Base-by-base conservation (phyloP, 2,797 vertebrate genomes). In the Phrynocephalus guinanensis region DNA sequence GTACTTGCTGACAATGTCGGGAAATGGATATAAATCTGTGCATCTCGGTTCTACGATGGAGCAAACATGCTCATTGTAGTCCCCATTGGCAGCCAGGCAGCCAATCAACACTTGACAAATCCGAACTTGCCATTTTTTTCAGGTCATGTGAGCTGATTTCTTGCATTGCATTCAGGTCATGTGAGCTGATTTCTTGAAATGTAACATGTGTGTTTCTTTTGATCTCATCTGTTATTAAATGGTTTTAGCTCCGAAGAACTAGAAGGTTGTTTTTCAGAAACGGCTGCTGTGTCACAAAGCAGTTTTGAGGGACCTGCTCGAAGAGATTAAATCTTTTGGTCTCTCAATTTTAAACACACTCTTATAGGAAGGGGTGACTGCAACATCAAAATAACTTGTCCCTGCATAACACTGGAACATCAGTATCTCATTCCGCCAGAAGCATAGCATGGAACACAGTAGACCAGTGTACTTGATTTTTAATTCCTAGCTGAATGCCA, bases 61-160 rank as follows among this genome's bases (percentile, higher is more conserved):
- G 38, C n/a, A 92, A 90, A 87, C 83, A 83, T 90, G 52, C 30
- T 94, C 87, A 87, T 94, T 94, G 92, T 4, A 11, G 15, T 60
- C 91, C 38, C 44, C 76, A 33, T 52, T 90, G 84, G 89, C 86
- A 91, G 81, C 79, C 67, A 90, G 63, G 52, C 72, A 81, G 80
- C 84, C 60, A 93, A 50, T 30, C 60, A 63, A 89, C 38, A 44
- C 38, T 44, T 44, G 80, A 84, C 38, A 91, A 91, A 92, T 88
- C 26, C 67, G 89, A 52, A 13, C 4, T 70, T 63, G 84, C 50
- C 5, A 73, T 56, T 68, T 86, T 84, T 80, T 78, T 77, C 63
- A 90, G 76, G 86, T 88, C 88, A 86, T 48, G 56, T 86, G 63
- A 13, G 24, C 73, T 82, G n/a, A 84, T 86, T 89, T 91, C 44